Evolutionary conservation across 2,888 invertebrate genomes (phyloP).

Genomic region (Cryptus armator): DNA sequence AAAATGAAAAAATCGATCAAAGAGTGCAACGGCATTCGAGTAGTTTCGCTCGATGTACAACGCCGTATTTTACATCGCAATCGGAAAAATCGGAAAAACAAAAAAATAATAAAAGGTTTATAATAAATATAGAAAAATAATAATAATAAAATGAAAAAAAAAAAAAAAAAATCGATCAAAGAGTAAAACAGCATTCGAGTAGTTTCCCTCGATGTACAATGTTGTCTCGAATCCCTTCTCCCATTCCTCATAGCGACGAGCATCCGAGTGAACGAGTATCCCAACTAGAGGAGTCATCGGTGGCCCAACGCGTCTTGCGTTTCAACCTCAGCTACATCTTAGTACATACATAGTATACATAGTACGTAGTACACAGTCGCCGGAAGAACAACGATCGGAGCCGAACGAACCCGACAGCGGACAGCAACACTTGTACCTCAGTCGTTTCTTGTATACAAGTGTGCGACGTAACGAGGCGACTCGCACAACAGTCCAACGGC

Average conservation of each 20-base stretch:
- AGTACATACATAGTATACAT: no score
- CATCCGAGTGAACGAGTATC: not conserved
- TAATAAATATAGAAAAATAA: no score
- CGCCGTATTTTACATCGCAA: no score
- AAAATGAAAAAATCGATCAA: no score
- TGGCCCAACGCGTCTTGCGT: not conserved
- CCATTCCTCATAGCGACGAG: not conserved
- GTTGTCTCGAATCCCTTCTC: not conserved
- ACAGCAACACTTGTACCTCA: conserved; percentile 17
- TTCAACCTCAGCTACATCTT: not conserved
- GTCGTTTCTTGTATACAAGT: not conserved
- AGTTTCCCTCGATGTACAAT: not conserved
- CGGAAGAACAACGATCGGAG: conserved; percentile 16
- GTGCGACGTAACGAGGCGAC: conserved; percentile 36
- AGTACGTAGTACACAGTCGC: not conserved
- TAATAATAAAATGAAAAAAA: no score
- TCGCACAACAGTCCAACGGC: conserved; percentile 16
- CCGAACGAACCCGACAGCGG: conserved; percentile 23
- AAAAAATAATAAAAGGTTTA: no score
- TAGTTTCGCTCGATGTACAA: not conserved
- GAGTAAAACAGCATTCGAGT: not conserved
- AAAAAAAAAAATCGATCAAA: no score
- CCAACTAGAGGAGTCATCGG: conserved; percentile 17
- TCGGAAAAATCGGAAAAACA: no score
- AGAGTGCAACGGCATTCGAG: no score